These are phyloP conservation scores for Hippoglossus stenolepis DNA, from an alignment of 2,113 vertebrate genomes.

Conservation along the genomic window DNA sequence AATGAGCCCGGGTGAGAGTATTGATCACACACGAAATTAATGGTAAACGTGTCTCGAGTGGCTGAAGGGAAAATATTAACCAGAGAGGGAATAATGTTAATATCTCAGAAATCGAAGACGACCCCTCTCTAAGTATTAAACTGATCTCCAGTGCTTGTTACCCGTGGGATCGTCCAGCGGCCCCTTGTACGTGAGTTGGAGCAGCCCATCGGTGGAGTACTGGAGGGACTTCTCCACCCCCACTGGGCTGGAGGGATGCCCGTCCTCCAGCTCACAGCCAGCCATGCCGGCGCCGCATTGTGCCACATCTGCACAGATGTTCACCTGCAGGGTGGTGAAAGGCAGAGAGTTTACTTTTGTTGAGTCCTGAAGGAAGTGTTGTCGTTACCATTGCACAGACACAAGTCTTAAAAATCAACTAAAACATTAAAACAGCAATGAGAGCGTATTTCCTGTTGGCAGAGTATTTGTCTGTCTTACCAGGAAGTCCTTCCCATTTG, in stretches of 20 bases:
- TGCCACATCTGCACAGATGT: constrained; percentile 84
- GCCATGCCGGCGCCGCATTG: constrained; percentile 82
- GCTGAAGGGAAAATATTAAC: constrained; percentile 74
- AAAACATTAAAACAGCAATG: too few relatives aligned
- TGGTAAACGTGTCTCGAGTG: constrained; percentile 82
- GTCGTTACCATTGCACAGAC: too few relatives aligned
- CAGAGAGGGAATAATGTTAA: not conserved
- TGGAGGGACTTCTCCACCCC: constrained; percentile 85
- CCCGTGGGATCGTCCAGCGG: constrained; percentile 70
- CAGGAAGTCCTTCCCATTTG: constrained; percentile 85
- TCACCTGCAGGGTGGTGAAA: constrained; percentile 79
- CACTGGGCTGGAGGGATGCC: constrained; percentile 73
- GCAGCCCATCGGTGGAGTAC: constrained; percentile 87
- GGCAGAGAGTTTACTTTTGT: not conserved
- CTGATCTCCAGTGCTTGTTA: constrained; percentile 47
- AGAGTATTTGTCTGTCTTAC: constrained; percentile 71
- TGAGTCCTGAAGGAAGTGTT: too few relatives aligned
- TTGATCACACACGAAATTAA: constrained; percentile 90
- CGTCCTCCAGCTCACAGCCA: constrained; percentile 86
- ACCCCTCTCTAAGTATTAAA: not conserved
- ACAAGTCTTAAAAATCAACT: too few relatives aligned
- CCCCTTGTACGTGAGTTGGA: constrained; percentile 90
- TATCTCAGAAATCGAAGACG: too few relatives aligned
- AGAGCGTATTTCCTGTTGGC: not conserved
- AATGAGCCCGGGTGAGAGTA: constrained; percentile 79